Evolutionary conservation across 2,113 vertebrate genomes (phyloP), one percentile per base, ranked within the genome.

Genomic region (Labeo rohita): DNA sequence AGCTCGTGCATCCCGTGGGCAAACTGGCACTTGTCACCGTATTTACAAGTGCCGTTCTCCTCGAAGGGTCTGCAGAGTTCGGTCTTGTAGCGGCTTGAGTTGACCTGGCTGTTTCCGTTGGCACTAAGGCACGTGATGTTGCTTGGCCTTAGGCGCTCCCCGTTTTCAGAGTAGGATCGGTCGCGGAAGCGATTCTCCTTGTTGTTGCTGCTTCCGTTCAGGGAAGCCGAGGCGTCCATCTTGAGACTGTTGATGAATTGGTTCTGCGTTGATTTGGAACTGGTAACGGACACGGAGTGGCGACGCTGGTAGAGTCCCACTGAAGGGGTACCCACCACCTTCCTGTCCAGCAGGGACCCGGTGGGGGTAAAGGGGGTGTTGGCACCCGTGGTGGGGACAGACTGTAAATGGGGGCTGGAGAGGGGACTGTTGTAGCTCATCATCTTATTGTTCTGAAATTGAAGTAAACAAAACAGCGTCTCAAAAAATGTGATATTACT

Each of bases 11-110:
- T 93, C 84, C 97, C 97, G 2, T 98, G 97, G 6, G 97, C 97
- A 4, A 97, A 98, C 94, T 97, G 97, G 92, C 97, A 98, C 93
- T 97, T 98, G 89, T 97, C 96, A 0, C 96, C 96, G 0, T 98
- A 98, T 88, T 97, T 98, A 93, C 97, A 98, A 63, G 95, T 90
- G 1, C 97, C 96, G 0, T 95, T 97, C 93, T 97, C 97, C 93
- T 97, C 96, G 23, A 96, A 97, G 28, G 97, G 97, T 50, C 96
- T 94, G 91, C 97, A 97, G 88, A 97, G 92, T 94, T 97, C 97
- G 0, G 97, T 97, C 92, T 98, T 98, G 92, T 98, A 98, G 89
- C 96, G 96, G 90, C 96, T 97, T 0, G 95, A 97, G 89, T 97
- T 97, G 90, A 96, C 95, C 92, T 96, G 96, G 89, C 95, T 94